Base-by-base conservation (phyloP, 1,140 invertebrate genomes). In the Lasioglossum baleicum region DNA sequence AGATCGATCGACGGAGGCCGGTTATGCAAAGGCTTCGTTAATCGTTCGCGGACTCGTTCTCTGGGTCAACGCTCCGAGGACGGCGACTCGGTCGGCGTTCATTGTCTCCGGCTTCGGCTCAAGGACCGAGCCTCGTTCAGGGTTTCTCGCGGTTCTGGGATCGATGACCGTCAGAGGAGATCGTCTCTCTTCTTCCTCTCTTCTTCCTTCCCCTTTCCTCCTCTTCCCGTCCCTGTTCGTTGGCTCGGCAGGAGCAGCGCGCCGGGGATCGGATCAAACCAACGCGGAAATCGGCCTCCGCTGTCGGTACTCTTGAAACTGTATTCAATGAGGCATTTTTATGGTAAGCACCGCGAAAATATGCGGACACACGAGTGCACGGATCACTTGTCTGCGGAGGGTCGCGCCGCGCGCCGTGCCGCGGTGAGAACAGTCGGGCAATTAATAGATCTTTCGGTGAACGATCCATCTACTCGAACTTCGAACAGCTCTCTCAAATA, bases 61-160 rank as follows among this genome's bases (percentile, higher is more conserved):
- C 76, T 85, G 83, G 83, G 81, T 86, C 81, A 85, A 85, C 80
- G 84, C 80, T 80, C 78, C 68, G 83, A 83, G 80, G 76, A 85
- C 76, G 60, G 63, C 72, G 69, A 75, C 80, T 82, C 60, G 65
- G 48, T 68, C 58, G 70, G 31, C 74, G 72, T 68, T 78, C 80
- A 86, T 86, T 86, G 84, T 86, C 83, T 86, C 84, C 72, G 51
- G 69, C 53, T 65, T 78, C 40, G 66, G 80, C 80, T 82, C 80
- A 82, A 76, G 84, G 83, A 86, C 80, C 84, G 77, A 60, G 60
- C 75, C 68, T 86, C 80, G 79, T 78, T 64, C 73, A 73, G 67
- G 63, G 64, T 53, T 80, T 80, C 83, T 80, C 83, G 76, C 65
- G 75, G 53, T 76, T 83, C 80, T 72, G 77, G 60, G 83, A 86